phyloP scores from a whole-genome alignment of 2,113 vertebrate genomes.

The Aythya baeri region DNA sequence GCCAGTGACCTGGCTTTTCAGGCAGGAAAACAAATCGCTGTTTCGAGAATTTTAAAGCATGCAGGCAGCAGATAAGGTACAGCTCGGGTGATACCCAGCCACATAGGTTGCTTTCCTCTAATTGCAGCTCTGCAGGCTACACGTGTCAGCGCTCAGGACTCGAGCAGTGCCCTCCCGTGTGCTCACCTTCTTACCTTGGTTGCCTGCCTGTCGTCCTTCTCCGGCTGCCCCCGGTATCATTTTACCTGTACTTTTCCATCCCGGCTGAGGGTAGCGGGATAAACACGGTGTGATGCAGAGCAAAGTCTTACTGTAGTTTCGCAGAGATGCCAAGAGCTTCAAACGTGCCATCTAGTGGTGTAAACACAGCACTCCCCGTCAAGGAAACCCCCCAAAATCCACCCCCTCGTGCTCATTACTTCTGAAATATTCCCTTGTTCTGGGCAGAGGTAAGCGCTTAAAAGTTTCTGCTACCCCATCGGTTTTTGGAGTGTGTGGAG shows the following conservation, averaged over 20 bases:
- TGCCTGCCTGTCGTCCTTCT: neutral
- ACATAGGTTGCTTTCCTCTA: no score
- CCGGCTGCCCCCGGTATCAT: neutral
- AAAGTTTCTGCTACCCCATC: fast-evolving
- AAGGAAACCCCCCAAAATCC: slow-evolving; percentile 1
- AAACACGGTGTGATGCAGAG: neutral
- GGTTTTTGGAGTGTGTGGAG: neutral
- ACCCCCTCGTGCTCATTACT: neutral
- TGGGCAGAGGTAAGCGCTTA: neutral
- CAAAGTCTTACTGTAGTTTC: neutral
- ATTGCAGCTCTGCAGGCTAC: neutral
- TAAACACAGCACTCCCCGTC: neutral
- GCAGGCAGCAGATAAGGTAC: neutral
- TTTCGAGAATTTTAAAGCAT: neutral
- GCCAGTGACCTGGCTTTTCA: neutral
- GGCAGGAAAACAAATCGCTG: no score
- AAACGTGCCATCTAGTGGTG: slow-evolving; percentile 54
- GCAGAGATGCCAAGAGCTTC: neutral
- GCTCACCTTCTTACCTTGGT: neutral
- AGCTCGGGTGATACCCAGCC: neutral
- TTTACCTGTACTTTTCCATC: slow-evolving; percentile 60
- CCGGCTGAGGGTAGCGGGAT: neutral
- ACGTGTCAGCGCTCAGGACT: neutral
- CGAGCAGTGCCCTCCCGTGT: fast-evolving
- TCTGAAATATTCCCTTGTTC: neutral